Evolutionary conservation across 1,140 invertebrate species (phyloP).

Genomic region (Eubasilissa regina): DNA sequence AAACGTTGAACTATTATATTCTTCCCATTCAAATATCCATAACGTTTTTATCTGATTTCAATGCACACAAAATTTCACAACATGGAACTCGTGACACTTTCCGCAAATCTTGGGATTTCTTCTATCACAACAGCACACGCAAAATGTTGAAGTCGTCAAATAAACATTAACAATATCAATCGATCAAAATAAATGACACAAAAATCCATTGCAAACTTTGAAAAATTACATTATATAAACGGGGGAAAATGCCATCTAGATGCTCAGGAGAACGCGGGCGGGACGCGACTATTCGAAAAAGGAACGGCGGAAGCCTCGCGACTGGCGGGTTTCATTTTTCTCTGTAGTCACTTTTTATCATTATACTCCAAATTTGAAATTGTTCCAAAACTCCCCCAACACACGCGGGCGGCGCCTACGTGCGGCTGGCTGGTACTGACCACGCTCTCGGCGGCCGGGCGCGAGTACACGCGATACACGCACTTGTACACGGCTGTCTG

Average conservation of each 20-base stretch:
- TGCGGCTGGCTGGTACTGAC: conserved; percentile 37
- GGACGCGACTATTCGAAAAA: no score
- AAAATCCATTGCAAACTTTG: conserved; percentile 8
- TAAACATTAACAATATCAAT: conserved; percentile 2
- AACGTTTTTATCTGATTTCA: neutral
- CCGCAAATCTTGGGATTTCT: neutral
- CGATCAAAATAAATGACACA: conserved; percentile 29
- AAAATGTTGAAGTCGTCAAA: neutral
- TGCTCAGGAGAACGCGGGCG: neutral
- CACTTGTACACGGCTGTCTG: conserved; percentile 4
- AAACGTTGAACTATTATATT: neutral
- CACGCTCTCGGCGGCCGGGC: neutral
- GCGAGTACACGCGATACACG: conserved; percentile 22
- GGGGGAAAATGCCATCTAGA: neutral
- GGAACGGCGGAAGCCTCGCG: neutral
- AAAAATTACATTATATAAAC: conserved; percentile 6
- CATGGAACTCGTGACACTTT: neutral
- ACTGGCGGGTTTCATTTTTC: neutral
- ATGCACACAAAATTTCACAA: neutral
- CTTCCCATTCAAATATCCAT: neutral
- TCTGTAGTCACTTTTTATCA: neutral
- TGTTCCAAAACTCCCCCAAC: conserved; percentile 21
- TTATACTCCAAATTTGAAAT: neutral
- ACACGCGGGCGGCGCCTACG: conserved; percentile 34
- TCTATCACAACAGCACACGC: conserved; percentile 16